These are phyloP conservation scores for Dreissena rostriformis DNA, from an alignment of 1,140 invertebrate species.

Conservation along the genomic window DNA sequence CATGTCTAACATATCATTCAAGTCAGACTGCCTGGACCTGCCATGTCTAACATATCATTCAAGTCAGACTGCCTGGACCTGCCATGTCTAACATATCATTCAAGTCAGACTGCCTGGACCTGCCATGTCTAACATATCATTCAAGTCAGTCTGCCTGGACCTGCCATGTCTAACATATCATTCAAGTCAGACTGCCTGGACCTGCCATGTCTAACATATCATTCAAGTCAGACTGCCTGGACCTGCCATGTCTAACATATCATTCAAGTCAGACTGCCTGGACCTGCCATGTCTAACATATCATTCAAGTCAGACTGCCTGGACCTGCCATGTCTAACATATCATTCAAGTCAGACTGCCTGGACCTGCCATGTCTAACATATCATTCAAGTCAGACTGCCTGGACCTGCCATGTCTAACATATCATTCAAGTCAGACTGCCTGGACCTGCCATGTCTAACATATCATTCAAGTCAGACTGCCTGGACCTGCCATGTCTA, in stretches of 20 bases:
- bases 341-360: background rate
- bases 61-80: conserved; percentile 14
- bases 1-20: conserved; percentile 4
- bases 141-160: conserved; percentile 5
- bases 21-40: conserved; percentile 13
- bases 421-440: background rate
- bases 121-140: conserved; percentile 7
- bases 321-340: conserved; percentile 29
- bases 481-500: conserved; percentile 36
- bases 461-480: background rate
- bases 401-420: conserved; percentile 38
- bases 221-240: background rate
- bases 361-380: conserved; percentile 36
- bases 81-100: conserved; percentile 7
- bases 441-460: conserved; percentile 37
- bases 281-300: conserved; percentile 30
- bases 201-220: conserved; percentile 14
- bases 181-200: conserved; percentile 8
- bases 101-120: conserved; percentile 14
- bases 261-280: background rate
- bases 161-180: conserved; percentile 15
- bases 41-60: conserved; percentile 8
- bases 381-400: background rate
- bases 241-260: conserved; percentile 22
- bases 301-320: background rate